Evolutionary conservation across 1,140 invertebrate genomes (phyloP).

Genomic region (Wasmannia auropunctata): DNA sequence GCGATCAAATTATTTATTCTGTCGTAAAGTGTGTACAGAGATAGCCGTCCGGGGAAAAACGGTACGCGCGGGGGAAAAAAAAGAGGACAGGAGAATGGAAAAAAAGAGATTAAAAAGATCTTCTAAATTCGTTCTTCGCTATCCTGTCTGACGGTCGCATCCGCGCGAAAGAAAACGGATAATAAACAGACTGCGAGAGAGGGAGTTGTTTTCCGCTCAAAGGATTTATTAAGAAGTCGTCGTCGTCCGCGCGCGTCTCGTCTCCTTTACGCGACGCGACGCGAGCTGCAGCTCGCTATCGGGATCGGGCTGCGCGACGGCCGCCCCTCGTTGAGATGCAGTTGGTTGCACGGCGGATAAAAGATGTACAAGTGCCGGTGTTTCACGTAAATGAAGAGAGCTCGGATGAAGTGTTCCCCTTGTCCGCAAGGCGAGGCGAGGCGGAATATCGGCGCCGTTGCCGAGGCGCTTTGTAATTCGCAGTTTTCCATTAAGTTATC

Average conservation of each 20-base stretch:
- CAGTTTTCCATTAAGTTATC: slow-evolving; percentile 63
- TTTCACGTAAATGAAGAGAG: slow-evolving; percentile 60
- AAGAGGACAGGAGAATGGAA: neutral
- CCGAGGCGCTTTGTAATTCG: slow-evolving; percentile 56
- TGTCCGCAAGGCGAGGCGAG: neutral
- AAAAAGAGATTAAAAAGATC: neutral
- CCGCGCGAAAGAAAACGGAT: neutral
- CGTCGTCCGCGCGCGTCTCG: neutral
- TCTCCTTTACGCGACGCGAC: slow-evolving; percentile 23
- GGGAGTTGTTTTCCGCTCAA: slow-evolving; percentile 24
- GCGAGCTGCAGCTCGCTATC: neutral
- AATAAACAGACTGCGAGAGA: slow-evolving; percentile 26
- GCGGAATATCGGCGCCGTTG: slow-evolving; percentile 37
- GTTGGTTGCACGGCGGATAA: slow-evolving; percentile 27
- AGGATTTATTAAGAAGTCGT: slow-evolving; percentile 33
- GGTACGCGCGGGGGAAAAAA: neutral
- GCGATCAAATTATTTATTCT: neutral
- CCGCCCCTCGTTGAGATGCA: slow-evolving; percentile 16
- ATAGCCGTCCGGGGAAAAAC: neutral
- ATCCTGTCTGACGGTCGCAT: neutral
- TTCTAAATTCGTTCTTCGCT: neutral
- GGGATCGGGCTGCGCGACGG: neutral
- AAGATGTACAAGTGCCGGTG: slow-evolving; percentile 51
- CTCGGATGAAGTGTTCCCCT: slow-evolving; percentile 47
- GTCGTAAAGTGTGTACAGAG: neutral